Evolutionary conservation across 2,797 vertebrate genomes (phyloP).

Genomic region (Triplophysa yarkandensis): DNA sequence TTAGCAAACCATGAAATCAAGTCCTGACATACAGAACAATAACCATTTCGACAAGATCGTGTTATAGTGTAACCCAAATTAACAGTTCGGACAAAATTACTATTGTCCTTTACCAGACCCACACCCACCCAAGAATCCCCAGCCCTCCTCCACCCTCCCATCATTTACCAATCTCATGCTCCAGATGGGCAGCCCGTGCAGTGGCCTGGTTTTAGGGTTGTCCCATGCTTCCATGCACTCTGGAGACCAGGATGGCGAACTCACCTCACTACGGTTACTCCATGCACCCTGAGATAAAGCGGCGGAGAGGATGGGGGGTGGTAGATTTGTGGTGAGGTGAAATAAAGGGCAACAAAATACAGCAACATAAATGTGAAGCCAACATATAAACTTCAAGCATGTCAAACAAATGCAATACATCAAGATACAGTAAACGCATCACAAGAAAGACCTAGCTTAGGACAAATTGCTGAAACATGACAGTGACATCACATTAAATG

Average conservation of each 20-base stretch:
- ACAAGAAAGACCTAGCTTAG: conserved; percentile 46
- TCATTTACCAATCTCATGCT: conserved; percentile 95
- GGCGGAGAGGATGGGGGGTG: neutral
- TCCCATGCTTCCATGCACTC: conserved; percentile 91
- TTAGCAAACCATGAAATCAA: too few relatives aligned
- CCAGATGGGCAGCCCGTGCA: conserved; percentile 88
- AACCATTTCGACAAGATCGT: neutral
- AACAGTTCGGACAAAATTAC: neutral
- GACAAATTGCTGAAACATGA: conserved; percentile 47
- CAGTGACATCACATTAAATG: neutral
- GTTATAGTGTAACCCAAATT: neutral
- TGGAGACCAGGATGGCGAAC: conserved; percentile 93
- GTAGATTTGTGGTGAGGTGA: conserved; percentile 20
- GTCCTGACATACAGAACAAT: neutral
- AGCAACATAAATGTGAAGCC: conserved; percentile 69
- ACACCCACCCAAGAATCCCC: conserved; percentile 2
- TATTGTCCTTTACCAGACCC: too few relatives aligned
- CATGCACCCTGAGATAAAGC: conserved; percentile 85
- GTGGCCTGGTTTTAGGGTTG: conserved; percentile 87
- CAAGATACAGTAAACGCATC: conserved; percentile 32
- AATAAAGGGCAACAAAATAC: conserved; percentile 54
- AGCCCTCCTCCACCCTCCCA: conserved; percentile 44
- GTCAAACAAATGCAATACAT: conserved; percentile 64
- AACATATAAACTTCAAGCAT: conserved; percentile 69
- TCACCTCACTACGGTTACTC: conserved; percentile 81